Percentiles rank a stretch among this genome's conserved stretches.
Conservation (phyloP, 2,113 vertebrate genomes). For the Otus sunia region DNA sequence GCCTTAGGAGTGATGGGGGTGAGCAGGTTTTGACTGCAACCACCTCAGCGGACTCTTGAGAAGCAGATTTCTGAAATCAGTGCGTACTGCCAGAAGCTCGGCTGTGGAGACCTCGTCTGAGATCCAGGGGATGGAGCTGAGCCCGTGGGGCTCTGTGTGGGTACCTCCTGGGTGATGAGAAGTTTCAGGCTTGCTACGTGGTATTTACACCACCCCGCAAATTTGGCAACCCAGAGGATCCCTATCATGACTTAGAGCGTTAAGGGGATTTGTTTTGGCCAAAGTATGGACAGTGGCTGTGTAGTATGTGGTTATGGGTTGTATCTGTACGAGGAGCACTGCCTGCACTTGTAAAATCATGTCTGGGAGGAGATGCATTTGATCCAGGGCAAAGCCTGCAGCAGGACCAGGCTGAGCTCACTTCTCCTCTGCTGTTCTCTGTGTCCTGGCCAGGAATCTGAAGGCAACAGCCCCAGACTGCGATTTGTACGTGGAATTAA, state of each 20-base stretch:
- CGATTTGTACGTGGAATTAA: background rate
- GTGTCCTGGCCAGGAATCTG: accelerated
- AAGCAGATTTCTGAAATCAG: background rate
- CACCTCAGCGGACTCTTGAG: background rate
- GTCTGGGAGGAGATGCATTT: background rate
- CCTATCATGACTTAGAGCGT: accelerated
- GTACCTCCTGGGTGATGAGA: no score
- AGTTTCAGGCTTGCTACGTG: background rate
- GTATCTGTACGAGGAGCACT: accelerated
- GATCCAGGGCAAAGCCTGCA: background rate
- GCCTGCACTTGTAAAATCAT: background rate
- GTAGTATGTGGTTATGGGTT: background rate
- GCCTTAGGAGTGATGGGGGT: background rate
- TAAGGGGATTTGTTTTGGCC: background rate
- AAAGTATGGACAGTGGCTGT: background rate
- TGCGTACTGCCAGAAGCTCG: background rate
- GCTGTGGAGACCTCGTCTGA: background rate
- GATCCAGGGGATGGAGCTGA: background rate
- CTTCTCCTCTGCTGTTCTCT: background rate
- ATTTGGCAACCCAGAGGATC: background rate
- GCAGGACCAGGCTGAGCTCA: background rate
- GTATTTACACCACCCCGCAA: background rate
- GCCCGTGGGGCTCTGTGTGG: background rate
- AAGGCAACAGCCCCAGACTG: background rate
- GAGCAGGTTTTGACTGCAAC: background rate